These are phyloP conservation scores for Gymnothorax reevesii DNA, from an alignment of 2,797 vertebrate genomes.

Conservation along the genomic window DNA sequence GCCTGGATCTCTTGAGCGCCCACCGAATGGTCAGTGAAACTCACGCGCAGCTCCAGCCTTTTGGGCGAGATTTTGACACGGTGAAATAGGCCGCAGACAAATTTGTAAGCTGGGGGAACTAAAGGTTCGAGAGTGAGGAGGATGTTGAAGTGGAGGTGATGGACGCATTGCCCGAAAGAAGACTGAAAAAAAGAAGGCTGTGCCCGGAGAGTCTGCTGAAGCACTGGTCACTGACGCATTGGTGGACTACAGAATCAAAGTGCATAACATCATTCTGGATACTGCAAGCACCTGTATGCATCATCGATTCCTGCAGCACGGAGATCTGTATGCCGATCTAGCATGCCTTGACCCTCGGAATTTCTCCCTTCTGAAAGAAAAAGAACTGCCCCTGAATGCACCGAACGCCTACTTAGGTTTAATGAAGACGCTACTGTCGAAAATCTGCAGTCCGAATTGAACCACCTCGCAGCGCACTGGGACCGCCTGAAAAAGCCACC, in stretches of 20 bases:
- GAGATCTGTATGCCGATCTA: no score
- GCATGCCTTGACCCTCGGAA: constrained; percentile 33
- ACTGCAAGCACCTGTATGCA: constrained; percentile 24
- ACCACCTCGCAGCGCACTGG: constrained; percentile 3
- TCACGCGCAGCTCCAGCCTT: constrained; percentile 22
- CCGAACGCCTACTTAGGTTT: constrained; percentile 26
- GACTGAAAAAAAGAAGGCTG: constrained; percentile 26
- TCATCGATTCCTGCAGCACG: constrained; percentile 24
- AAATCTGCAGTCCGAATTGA: constrained; percentile 23
- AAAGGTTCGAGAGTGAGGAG: constrained; percentile 21
- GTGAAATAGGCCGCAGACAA: constrained; percentile 28
- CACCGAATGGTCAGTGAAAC: constrained; percentile 27
- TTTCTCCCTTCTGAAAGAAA: constrained; percentile 19
- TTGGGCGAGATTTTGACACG: constrained; percentile 27
- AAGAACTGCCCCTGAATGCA: constrained; percentile 16
- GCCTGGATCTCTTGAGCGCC: constrained; percentile 29
- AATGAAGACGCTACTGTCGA: constrained; percentile 12
- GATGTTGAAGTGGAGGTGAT: no score
- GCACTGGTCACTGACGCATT: constrained; percentile 15
- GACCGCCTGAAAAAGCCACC: constrained; percentile 17
- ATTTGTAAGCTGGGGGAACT: constrained; percentile 39
- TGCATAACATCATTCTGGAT: constrained; percentile 35
- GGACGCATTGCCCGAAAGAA: constrained; percentile 29
- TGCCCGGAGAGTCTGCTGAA: constrained; percentile 19
- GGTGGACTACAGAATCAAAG: constrained; percentile 21